Evolutionary conservation across 2,797 vertebrate species (phyloP).

Genomic region (Esox lucius): DNA sequence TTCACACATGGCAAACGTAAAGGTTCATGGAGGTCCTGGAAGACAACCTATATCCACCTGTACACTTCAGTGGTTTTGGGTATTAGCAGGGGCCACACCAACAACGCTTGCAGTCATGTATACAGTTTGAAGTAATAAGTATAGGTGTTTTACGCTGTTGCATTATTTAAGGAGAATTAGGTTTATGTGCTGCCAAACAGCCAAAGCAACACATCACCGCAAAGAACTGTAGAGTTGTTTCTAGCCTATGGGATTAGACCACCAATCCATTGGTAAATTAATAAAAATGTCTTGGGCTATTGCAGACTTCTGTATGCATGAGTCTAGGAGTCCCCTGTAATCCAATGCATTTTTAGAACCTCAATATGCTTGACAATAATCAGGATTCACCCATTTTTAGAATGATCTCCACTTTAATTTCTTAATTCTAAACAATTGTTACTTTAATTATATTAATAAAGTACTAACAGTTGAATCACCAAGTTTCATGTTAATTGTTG

Average conservation of each 20-base stretch:
- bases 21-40: too few species aligned
- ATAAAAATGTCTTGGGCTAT: too few species aligned
- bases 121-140: too few species aligned
- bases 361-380: not conserved
- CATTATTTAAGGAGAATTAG: too few species aligned
- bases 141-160: too few species aligned
- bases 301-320: not conserved
- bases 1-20: not conserved
- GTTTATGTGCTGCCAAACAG: too few species aligned
- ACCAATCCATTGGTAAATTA: too few species aligned
- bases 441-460: not conserved
- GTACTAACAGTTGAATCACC: not conserved
- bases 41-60: not conserved
- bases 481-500: not conserved
- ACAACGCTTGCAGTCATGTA: too few species aligned
- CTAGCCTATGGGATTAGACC: too few species aligned
- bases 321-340: not conserved
- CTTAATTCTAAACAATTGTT: not conserved
- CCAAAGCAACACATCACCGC: too few species aligned
- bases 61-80: not conserved
- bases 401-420: not conserved
- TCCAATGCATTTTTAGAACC: not conserved
- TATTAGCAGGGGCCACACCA: not conserved
- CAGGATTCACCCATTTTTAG: not conserved
- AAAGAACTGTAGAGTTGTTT: too few species aligned